Evolutionary conservation across 2,888 invertebrate species (phyloP).

Genomic region (Eurytoma adleriae): DNA sequence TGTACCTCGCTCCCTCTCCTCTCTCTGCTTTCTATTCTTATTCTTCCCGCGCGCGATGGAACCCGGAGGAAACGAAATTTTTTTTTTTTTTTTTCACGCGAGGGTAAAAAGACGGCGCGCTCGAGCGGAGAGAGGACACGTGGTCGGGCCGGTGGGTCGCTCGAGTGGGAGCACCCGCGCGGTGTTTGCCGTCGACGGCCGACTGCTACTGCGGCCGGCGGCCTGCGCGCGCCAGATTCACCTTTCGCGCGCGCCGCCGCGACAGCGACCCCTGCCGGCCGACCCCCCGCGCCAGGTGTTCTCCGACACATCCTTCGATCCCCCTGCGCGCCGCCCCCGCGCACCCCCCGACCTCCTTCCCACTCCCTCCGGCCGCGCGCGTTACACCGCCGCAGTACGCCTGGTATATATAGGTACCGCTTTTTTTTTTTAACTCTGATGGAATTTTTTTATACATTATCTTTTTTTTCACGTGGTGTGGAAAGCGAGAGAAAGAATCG

Average conservation of each 20-base stretch:
- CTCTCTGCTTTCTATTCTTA: too few species aligned
- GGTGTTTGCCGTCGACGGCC: conserved; percentile 14
- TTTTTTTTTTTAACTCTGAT: too few species aligned
- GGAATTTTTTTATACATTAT: too few species aligned
- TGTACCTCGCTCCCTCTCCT: too few species aligned
- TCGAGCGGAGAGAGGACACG: conserved; percentile 1
- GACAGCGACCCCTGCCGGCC: neutral
- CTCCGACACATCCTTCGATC: neutral
- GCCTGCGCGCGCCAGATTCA: neutral
- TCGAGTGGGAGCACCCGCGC: neutral
- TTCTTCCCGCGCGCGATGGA: neutral
- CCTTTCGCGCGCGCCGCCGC: neutral
- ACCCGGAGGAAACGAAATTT: neutral
- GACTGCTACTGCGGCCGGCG: conserved; percentile 63
- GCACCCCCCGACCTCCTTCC: too few species aligned
- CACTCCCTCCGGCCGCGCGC: too few species aligned
- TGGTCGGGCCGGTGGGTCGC: neutral
- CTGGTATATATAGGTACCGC: too few species aligned
- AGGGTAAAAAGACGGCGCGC: neutral
- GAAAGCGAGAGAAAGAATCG: too few species aligned
- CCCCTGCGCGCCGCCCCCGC: too few species aligned
- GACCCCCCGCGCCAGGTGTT: neutral
- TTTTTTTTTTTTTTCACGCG: neutral
- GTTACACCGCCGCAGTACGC: too few species aligned
- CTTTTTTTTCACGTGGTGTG: too few species aligned